Percentiles rank a stretch among this genome's conserved stretches.
Conservation (phyloP, 2,113 vertebrate genomes). For the Seriola dumerili region DNA sequence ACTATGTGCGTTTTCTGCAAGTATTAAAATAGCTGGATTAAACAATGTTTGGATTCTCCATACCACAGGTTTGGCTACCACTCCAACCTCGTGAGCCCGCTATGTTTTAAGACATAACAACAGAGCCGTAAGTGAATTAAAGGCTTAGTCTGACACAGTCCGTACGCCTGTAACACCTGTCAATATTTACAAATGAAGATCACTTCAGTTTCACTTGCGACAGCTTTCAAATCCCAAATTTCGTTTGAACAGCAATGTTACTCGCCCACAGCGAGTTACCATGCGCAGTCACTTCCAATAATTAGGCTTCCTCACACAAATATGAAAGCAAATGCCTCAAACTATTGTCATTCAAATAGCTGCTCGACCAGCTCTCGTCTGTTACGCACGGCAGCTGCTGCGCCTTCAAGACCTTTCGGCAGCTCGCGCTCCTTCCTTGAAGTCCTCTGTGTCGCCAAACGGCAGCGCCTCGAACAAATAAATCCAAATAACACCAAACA, state of each 20-base stretch:
- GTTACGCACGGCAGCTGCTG: constrained; percentile 55
- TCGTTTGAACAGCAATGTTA: constrained; percentile 2
- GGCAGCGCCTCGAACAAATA: neutral
- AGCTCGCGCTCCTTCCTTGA: constrained; percentile 6
- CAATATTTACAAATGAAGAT: constrained; percentile 49
- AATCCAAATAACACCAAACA: constrained; percentile 27
- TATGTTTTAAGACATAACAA: neutral
- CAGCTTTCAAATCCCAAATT: constrained; percentile 34
- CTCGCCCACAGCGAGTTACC: neutral
- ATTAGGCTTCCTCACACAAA: constrained; percentile 12
- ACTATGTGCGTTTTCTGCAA: neutral
- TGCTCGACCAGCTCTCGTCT: constrained; percentile 15
- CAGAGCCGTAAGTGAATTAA: neutral
- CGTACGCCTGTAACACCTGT: constrained; percentile 59
- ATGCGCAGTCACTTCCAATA: constrained; percentile 21
- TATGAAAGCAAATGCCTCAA: constrained; percentile 10
- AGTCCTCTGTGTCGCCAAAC: constrained; percentile 16
- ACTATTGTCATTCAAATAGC: constrained; percentile 58
- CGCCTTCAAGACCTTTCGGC: constrained; percentile 18
- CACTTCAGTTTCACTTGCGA: constrained; percentile 39
- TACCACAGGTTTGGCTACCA: constrained; percentile 9
- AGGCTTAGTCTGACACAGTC: constrained; percentile 17
- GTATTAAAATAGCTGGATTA: constrained; percentile 5
- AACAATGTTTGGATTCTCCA: constrained; percentile 33
- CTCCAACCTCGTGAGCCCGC: neutral